Conservation (phyloP, 1,140 invertebrate species). For the Oscheius sp. region DNA sequence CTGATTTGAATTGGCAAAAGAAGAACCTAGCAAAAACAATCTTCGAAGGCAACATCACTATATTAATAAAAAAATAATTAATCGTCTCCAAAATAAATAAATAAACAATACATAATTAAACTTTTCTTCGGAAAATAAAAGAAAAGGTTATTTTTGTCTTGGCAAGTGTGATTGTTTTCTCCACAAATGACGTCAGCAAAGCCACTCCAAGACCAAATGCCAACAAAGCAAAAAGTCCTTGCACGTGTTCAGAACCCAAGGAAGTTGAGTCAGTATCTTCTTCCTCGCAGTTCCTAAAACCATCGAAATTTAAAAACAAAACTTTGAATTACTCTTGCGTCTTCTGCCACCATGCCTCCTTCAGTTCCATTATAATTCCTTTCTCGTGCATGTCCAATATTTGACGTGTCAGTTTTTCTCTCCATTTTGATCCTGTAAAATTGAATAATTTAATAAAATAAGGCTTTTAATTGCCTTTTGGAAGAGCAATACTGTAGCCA, state of each 20-base stretch:
- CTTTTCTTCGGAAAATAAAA: no score
- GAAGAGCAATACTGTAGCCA: slow-evolving; percentile 87
- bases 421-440: slow-evolving; percentile 40
- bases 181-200: not conserved
- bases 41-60: no score
- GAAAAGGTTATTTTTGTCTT: no score
- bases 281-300: not conserved
- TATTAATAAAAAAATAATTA: no score
- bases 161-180: not conserved
- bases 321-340: slow-evolving; percentile 25
- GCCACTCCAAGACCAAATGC: slow-evolving; percentile 16
- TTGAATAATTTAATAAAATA: not conserved
- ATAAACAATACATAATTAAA: no score
- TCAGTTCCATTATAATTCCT: slow-evolving; percentile 48
- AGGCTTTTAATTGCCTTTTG: slow-evolving; percentile 66
- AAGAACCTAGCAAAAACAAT: no score
- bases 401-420: slow-evolving; percentile 44
- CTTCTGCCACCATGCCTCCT: slow-evolving; percentile 50
- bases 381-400: slow-evolving; percentile 49
- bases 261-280: not conserved
- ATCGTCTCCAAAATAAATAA: no score
- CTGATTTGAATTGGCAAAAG: no score
- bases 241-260: slow-evolving; percentile 22
- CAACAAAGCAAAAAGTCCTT: slow-evolving; percentile 16
- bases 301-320: not conserved